These are phyloP conservation scores for Gadopsis bispinosus DNA, from an alignment of 2,797 vertebrate genomes.

Conservation along the genomic window DNA sequence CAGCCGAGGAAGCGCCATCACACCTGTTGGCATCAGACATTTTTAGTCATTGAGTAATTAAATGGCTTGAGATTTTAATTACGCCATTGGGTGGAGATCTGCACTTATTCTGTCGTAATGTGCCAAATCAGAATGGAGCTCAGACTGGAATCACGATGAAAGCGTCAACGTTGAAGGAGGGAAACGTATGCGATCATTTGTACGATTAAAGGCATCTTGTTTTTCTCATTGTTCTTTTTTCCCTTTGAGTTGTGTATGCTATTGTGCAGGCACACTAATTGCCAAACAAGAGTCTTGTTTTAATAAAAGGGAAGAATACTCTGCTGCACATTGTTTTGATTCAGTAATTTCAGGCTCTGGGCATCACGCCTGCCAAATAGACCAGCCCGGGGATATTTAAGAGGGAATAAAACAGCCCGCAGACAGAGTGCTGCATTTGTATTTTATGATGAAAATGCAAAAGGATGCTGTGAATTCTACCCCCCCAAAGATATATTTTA, in stretches of 20 bases:
- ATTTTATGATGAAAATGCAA: conserved; percentile 62
- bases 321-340: conserved; percentile 38
- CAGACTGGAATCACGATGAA: conserved; percentile 3
- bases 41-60: conserved; percentile 51
- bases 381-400: conserved; percentile 49
- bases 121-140: conserved; percentile 21
- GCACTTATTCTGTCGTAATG: conserved; percentile 11
- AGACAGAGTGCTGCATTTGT: conserved; percentile 49
- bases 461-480: conserved; percentile 52
- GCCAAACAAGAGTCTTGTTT: conserved; percentile 25
- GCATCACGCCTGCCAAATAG: conserved; percentile 37
- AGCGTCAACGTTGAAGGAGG: not conserved
- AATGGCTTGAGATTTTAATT: conserved; percentile 47
- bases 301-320: conserved; percentile 28
- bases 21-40: conserved; percentile 62
- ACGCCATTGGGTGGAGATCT: conserved; percentile 32
- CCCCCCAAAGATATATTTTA: conserved; percentile 45
- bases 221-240: conserved; percentile 4
- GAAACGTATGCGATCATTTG: not conserved
- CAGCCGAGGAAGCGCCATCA: not conserved
- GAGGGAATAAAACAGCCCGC: conserved; percentile 40
- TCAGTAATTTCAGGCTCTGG: conserved; percentile 34
- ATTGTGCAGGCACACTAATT: conserved; percentile 11
- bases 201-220: conserved; percentile 6
- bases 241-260: not conserved